Base-by-base conservation (phyloP, 2,888 invertebrate genomes). In the Asteroscopus sphinx region DNA sequence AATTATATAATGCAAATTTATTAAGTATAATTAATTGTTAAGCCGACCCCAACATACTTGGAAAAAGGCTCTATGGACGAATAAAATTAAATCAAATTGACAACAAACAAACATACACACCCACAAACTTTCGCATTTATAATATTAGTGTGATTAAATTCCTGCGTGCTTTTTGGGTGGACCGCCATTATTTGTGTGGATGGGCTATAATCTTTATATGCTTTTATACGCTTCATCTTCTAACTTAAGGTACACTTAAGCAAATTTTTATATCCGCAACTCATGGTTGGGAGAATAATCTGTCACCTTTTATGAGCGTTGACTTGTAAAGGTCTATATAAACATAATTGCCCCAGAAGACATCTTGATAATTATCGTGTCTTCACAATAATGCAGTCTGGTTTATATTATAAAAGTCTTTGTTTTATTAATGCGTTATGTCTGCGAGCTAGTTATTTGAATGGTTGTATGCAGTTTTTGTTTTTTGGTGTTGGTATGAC, bases 251-350 rank as follows among this genome's bases (percentile, higher is more conserved):
- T 44, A 30, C 15, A 52, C 28, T 9, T 21, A 17, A 42, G 9
- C 35, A 13, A 55, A 49, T 33, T 46, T 58, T 55, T 46, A 67
- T 48, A 74, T 74, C 69, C 66, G 67, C 59, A 59, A 65, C 48
- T 45, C 48, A 33, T 45, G 41, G 40, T 30, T 45, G 11, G 40
- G 41, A 60, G 36, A 21, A 52, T 57, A 73, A 78, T 80, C 48
- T 70, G 72, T 80, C 77, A 80, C 61, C 78, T 67, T 68, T 80
- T 79, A 75, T 77, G 40, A 67, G 26, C 58, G 55, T 47, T 68
- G 77, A 77, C 67, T 68, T 69, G 46, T 64, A 63, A 73, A 77
- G 71, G 63, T 66, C 36, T 65, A 40, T 61, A 30, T 39, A 58
- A 26, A 61, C 68, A 64, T 59, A 76, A 76, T 74, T 76, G 60